Evolutionary conservation across 1,140 invertebrate genomes (phyloP).

Genomic region (Orius insidiosus): DNA sequence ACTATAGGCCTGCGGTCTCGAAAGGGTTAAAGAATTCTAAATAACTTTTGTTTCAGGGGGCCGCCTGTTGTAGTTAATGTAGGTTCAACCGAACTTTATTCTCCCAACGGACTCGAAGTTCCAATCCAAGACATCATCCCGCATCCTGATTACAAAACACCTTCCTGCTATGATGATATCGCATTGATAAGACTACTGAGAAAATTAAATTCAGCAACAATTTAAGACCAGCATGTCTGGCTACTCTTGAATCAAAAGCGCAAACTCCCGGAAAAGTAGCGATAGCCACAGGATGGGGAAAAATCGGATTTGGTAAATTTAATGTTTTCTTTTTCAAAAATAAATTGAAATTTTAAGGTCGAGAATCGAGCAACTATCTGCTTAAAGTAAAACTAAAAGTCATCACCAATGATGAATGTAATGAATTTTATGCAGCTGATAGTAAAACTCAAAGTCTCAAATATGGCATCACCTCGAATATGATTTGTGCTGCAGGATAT

Average conservation of each 20-base stretch:
- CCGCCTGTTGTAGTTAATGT: constrained; percentile 22
- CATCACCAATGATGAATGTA: constrained; percentile 34
- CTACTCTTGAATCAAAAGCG: constrained; percentile 6
- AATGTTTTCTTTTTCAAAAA: constrained; percentile 2
- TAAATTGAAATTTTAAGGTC: constrained; percentile 20
- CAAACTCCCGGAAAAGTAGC: constrained; percentile 15
- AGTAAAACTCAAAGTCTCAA: constrained; percentile 27
- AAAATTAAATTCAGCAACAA: constrained; percentile 18
- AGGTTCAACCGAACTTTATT: constrained; percentile 22
- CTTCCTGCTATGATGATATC: constrained; percentile 29
- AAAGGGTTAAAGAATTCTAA: too few species aligned
- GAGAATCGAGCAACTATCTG: constrained; percentile 36
- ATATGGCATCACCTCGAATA: constrained; percentile 29
- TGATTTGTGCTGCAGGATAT: constrained; percentile 44
- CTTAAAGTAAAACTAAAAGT: constrained; percentile 44
- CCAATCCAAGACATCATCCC: constrained; percentile 16
- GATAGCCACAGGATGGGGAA: constrained; percentile 23
- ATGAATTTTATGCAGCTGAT: constrained; percentile 28
- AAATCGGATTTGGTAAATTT: constrained; percentile 22
- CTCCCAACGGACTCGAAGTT: constrained; percentile 6
- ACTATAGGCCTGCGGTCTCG: too few species aligned
- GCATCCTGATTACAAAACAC: constrained; percentile 33
- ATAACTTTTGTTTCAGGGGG: too few species aligned
- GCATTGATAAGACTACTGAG: constrained; percentile 24
- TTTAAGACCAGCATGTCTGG: constrained; percentile 30